phyloP scores from a whole-genome alignment of 1,140 invertebrate species.

The Laodelphax striatellus region DNA sequence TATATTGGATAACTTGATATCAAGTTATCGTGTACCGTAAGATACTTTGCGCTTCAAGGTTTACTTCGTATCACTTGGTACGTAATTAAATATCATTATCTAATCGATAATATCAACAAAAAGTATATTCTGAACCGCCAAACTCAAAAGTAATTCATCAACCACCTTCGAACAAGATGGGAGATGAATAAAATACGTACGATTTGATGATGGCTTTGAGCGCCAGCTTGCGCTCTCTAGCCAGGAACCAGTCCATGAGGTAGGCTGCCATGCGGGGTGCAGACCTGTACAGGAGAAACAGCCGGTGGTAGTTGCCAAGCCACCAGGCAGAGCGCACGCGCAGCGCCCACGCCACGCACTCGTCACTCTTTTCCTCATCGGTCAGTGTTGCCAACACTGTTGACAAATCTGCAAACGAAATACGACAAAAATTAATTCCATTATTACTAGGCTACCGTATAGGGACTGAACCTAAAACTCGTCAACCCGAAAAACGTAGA shows the following conservation, averaged over 20 bases:
- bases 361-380: conserved; percentile 64
- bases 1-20: no score
- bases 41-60: no score
- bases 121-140: no score
- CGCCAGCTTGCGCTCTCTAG: conserved; percentile 80
- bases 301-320: conserved; percentile 77
- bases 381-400: conserved; percentile 74
- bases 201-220: conserved; percentile 88
- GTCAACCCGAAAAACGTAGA: no score
- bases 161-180: not conserved
- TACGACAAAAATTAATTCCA: not conserved
- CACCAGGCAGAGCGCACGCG: conserved; percentile 82
- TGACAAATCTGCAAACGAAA: conserved; percentile 70
- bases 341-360: conserved; percentile 77
- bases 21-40: no score
- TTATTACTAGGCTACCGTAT: no score
- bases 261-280: conserved; percentile 93
- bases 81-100: no score
- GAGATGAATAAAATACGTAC: conserved; percentile 54
- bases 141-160: not conserved
- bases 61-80: no score
- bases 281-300: conserved; percentile 77
- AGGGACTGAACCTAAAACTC: no score
- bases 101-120: no score
- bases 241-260: conserved; percentile 94